These are phyloP conservation scores for Listronotus bonariensis DNA, from an alignment of 1,140 invertebrate genomes.

Conservation along the genomic window DNA sequence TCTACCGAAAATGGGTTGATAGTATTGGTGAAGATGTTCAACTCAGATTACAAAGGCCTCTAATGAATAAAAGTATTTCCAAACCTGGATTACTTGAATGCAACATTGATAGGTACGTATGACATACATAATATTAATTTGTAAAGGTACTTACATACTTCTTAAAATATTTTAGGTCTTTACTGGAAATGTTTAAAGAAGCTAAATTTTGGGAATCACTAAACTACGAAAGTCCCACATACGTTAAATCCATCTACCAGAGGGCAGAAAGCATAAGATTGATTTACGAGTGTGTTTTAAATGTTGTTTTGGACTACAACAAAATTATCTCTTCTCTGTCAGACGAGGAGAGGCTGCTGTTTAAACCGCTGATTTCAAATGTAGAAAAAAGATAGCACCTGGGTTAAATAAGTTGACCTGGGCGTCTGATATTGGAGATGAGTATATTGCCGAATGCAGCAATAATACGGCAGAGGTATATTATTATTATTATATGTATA, in stretches of 20 bases:
- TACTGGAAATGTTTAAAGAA: slow-evolving; percentile 69
- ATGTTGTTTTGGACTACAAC: slow-evolving; percentile 81
- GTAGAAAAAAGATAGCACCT: slow-evolving; percentile 76
- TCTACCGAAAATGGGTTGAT: slow-evolving; percentile 68
- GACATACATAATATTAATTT: too few relatives aligned
- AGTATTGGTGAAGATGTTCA: slow-evolving; percentile 63
- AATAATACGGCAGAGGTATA: slow-evolving; percentile 67
- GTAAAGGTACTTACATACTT: too few relatives aligned
- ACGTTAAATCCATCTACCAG: slow-evolving; percentile 64
- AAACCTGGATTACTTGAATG: slow-evolving; percentile 72
- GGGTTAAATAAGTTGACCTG: slow-evolving; percentile 80
- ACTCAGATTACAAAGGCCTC: slow-evolving; percentile 68
- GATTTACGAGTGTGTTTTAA: slow-evolving; percentile 73
- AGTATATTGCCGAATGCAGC: slow-evolving; percentile 78
- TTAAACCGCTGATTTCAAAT: slow-evolving; percentile 59
- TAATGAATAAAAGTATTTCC: slow-evolving; percentile 70
- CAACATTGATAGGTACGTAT: slow-evolving; percentile 73
- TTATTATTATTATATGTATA: too few relatives aligned
- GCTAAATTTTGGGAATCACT: slow-evolving; percentile 69
- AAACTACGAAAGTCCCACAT: slow-evolving; percentile 68
- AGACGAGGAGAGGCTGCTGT: slow-evolving; percentile 63
- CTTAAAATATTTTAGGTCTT: slow-evolving; percentile 50
- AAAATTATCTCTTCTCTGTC: slow-evolving; percentile 69
- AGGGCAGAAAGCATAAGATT: slow-evolving; percentile 68
- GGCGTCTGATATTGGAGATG: slow-evolving; percentile 73